Base-by-base conservation (phyloP, 2,888 invertebrate species). In the Tenthredo amoena region DNA sequence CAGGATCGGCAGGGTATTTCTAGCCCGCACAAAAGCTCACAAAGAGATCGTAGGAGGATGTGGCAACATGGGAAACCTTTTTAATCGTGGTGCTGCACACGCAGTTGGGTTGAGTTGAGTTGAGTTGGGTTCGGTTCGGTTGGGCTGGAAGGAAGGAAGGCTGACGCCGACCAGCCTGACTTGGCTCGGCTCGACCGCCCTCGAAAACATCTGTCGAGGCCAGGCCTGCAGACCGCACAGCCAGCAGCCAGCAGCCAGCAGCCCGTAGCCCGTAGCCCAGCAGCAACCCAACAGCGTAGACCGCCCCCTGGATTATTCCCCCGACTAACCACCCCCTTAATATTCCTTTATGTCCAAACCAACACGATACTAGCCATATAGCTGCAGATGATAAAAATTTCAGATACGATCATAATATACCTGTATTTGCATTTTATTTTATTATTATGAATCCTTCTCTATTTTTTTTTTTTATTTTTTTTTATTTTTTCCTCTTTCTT, bases 41-140 rank as follows among this genome's bases (percentile, higher is more conserved):
- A 68, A 68, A 68, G 68, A 68, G 34, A 68, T 68, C 34, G 68
- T 68, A 62, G 62, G 58, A 40, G 86, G 86, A 89, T 87, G 86
- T 88, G 89, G 87, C 88, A 88, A 88, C 87, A 87, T 72, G 87
- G 88, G 88, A 90, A 89, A 86, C 87, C 88, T 88, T 88, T 88
- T 77, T 84, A 83, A 87, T 15, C 81, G 62, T 62, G 58, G 31
- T 74, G 43, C 74, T 34, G 34, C 68, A 68, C 68, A 68, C 34
- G 26, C 26, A 62, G 62, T 26, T 12, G 26, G 26, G 12, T 62
- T 26, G 26, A 21, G 62, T 62, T 62, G 21, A n/a, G 62, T 62
- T 62, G 0, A 34, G 62, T 62, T 62, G 4, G 15, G 10, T 31
- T 40, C 7, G n/a, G 40, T 72, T 37, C 7, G 18, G 72, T 72